Evolutionary conservation across 1,140 invertebrate genomes (phyloP).

Genomic region (Scaptomyza graminum): DNA sequence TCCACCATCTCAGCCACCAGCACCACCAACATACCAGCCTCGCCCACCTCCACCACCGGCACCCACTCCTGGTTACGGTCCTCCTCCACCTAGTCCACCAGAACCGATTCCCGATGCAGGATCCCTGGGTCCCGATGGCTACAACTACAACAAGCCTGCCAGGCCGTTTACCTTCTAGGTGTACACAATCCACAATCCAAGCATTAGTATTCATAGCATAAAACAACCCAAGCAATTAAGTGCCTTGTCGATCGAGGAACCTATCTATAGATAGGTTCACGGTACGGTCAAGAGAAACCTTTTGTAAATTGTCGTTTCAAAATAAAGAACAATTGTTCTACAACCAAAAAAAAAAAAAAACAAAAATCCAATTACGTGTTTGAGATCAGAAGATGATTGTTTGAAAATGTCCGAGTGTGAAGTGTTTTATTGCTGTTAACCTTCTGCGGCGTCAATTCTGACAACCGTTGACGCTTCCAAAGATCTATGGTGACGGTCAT

Average conservation of each 20-base stretch:
- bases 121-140: slow-evolving; percentile 63
- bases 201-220: slow-evolving; percentile 36
- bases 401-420: slow-evolving; percentile 32
- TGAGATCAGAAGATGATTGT: too few species aligned
- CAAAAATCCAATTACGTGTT: slow-evolving; percentile 47
- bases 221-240: slow-evolving; percentile 9
- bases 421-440: slow-evolving; percentile 24
- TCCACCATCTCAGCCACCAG: slow-evolving; percentile 45
- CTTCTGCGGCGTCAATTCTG: slow-evolving; percentile 59
- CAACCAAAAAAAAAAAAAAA: slow-evolving; percentile 32
- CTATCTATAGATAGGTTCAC: slow-evolving; percentile 2
- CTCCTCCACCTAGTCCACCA: slow-evolving; percentile 22
- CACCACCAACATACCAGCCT: slow-evolving; percentile 58
- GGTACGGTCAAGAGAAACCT: slow-evolving; percentile 42
- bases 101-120: slow-evolving; percentile 47
- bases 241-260: slow-evolving; percentile 15
- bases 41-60: slow-evolving; percentile 42
- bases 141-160: slow-evolving; percentile 65
- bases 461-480: slow-evolving; percentile 52
- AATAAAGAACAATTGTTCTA: slow-evolving; percentile 59
- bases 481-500: slow-evolving; percentile 57
- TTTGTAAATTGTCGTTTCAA: slow-evolving; percentile 50
- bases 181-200: background rate
- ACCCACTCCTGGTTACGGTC: slow-evolving; percentile 51
- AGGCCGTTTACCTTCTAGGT: slow-evolving; percentile 62